phyloP scores from a whole-genome alignment of 2,113 vertebrate genomes.

The Aplodontia rufa region DNA sequence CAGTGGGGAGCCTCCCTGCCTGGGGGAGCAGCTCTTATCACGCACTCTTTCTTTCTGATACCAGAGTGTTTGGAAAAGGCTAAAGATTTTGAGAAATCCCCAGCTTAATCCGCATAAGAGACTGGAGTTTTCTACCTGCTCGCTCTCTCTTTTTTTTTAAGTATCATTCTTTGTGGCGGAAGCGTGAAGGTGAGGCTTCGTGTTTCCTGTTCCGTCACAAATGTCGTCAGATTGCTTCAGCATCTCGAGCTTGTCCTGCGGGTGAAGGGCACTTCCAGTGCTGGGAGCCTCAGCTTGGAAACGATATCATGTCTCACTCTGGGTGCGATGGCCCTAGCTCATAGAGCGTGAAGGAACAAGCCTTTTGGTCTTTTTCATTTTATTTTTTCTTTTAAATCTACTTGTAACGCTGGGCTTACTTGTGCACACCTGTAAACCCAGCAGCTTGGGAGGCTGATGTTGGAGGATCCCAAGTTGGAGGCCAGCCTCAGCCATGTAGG shows the following conservation, averaged over 20 bases:
- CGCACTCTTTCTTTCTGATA: neutral
- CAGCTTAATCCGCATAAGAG: neutral
- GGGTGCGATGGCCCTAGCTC: too few species aligned
- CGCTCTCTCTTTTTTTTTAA: neutral
- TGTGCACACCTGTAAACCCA: too few species aligned
- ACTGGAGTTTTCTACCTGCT: neutral
- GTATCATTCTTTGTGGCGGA: neutral
- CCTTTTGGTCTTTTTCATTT: too few species aligned
- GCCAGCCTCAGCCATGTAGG: too few species aligned
- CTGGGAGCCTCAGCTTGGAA: neutral
- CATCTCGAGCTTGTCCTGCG: neutral
- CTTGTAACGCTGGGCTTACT: too few species aligned
- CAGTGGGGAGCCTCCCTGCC: too few species aligned
- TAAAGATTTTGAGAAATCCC: neutral
- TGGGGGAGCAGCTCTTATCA: neutral
- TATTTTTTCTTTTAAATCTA: too few species aligned
- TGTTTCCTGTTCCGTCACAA: neutral
- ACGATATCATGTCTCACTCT: neutral
- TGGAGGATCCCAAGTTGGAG: too few species aligned
- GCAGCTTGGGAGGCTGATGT: too few species aligned
- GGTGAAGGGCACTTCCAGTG: neutral
- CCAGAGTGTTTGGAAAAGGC: neutral
- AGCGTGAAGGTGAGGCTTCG: neutral
- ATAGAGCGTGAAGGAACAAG: neutral
- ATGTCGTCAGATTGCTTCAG: neutral